Conservation (phyloP, 2,113 vertebrate genomes). For the Pomatorhinus ruficollis region DNA sequence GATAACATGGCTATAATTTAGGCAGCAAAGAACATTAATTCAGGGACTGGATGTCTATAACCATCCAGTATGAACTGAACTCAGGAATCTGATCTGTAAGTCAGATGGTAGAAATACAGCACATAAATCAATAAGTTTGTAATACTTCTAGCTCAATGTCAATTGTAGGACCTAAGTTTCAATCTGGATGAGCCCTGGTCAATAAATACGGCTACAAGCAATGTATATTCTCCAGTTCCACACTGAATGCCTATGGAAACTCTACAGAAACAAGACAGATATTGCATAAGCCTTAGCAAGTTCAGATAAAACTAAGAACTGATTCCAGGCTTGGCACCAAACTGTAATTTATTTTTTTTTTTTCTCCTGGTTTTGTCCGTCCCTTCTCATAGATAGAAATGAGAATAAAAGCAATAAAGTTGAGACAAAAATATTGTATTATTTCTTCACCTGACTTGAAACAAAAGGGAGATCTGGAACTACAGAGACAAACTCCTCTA, state of each 20-base stretch:
- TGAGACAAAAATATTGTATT: background rate
- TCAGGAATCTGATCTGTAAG: background rate
- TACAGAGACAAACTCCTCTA: background rate
- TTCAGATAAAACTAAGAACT: background rate
- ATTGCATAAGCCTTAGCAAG: background rate
- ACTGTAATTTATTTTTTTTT: background rate
- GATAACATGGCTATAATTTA: background rate
- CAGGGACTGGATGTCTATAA: background rate
- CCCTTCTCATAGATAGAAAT: background rate
- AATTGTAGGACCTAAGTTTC: background rate
- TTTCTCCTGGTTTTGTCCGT: background rate
- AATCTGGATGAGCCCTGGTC: background rate
- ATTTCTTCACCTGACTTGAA: background rate
- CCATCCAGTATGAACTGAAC: background rate
- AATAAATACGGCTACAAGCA: background rate
- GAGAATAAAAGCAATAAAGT: background rate
- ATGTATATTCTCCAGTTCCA: background rate
- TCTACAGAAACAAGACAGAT: background rate
- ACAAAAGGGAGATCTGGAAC: background rate
- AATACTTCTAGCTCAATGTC: background rate
- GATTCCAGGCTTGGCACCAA: background rate
- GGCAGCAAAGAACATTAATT: background rate
- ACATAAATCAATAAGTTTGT: background rate
- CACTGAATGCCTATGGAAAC: background rate
- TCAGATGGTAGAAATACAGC: background rate